Conservation (phyloP, 2,113 vertebrate genomes). For the Symphodus melops region DNA sequence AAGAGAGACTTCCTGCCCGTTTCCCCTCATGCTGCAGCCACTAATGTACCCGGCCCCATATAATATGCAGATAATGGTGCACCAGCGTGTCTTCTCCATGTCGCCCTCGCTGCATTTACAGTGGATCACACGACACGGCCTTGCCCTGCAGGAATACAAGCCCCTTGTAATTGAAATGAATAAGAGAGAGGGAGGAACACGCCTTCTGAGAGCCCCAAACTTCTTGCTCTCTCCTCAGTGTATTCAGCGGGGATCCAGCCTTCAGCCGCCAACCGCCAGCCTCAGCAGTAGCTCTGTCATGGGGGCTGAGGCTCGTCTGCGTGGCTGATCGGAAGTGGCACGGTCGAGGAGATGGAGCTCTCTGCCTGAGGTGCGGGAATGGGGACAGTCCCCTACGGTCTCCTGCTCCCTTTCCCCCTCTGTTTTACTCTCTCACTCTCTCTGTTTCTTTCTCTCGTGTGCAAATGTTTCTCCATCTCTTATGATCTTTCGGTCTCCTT, state of each 20-base stretch:
- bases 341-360: conserved; percentile 70
- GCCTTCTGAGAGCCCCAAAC: conserved; percentile 69
- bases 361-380: conserved; percentile 78
- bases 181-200: conserved; percentile 72
- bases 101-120: conserved; percentile 70
- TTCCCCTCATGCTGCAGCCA: conserved; percentile 31
- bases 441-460: conserved; percentile 65
- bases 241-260: conserved; percentile 74
- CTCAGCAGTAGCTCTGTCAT: conserved; percentile 52
- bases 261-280: conserved; percentile 61
- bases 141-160: conserved; percentile 81
- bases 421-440: conserved; percentile 7
- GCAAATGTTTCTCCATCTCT: conserved; percentile 76
- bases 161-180: conserved; percentile 81
- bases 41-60: conserved; percentile 71
- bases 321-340: conserved; percentile 77
- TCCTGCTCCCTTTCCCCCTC: conserved; percentile 65
- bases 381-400: conserved; percentile 82
- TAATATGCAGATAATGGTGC: conserved; percentile 82
- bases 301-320: conserved; percentile 57
- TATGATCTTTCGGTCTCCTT: conserved; percentile 76
- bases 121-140: conserved; percentile 76
- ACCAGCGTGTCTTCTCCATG: conserved; percentile 66
- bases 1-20: conserved; percentile 33
- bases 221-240: conserved; percentile 62